A percentile compares a stretch with the other conserved stretches of the same genome.
Evolutionary conservation across 64 coral and sea anemone genomes (phyloP).

Genomic region (Dendronephthya gigantea): DNA sequence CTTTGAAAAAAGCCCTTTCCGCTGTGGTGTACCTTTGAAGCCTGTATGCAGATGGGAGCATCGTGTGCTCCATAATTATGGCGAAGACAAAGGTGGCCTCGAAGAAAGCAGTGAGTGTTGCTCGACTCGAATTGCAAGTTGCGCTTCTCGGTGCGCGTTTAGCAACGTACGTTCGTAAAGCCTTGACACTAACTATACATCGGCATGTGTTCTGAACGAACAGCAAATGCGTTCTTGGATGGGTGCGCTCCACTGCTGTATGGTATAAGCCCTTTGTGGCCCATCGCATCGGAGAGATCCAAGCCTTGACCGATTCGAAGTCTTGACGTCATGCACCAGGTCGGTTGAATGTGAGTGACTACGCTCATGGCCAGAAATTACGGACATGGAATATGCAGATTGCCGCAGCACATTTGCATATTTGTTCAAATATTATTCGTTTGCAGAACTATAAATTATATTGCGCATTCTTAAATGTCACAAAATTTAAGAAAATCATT

Average conservation of each 20-base stretch:
- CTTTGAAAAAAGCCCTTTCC: not conserved
- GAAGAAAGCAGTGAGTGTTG: slow-evolving; percentile 2
- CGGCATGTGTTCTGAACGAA: not conserved
- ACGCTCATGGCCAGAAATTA: not conserved
- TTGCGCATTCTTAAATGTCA: too few species aligned
- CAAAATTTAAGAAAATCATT: too few species aligned
- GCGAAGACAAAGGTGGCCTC: not conserved
- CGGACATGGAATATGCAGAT: too few species aligned
- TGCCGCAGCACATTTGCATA: too few species aligned
- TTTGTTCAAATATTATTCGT: too few species aligned
- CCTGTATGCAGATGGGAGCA: not conserved
- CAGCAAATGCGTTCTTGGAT: not conserved
- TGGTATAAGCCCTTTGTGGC: slow-evolving; percentile 11
- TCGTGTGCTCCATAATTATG: not conserved
- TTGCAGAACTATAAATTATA: too few species aligned
- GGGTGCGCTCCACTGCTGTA: not conserved
- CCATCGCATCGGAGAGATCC: not conserved
- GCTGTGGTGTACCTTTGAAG: not conserved
- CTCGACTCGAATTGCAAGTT: not conserved
- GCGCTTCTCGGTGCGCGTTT: not conserved
- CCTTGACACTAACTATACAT: not conserved
- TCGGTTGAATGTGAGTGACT: not conserved
- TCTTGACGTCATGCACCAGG: not conserved
- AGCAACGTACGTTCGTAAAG: not conserved
- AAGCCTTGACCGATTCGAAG: not conserved